phyloP scores from a whole-genome alignment of 2,797 vertebrate species.

The Alosa sapidissima region DNA sequence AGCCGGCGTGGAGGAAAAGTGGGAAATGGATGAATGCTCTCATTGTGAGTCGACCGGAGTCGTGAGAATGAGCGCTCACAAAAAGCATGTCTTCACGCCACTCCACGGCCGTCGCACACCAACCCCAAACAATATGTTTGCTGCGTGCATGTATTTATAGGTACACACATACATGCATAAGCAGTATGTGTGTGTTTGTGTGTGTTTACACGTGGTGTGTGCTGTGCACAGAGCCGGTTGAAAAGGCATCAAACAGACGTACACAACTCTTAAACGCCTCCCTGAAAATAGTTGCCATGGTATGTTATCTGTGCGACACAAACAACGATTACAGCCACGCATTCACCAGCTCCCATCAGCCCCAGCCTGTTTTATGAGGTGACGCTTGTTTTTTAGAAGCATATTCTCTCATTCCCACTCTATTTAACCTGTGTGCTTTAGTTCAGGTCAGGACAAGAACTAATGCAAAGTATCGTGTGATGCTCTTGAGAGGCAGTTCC shows the following conservation, averaged over 20 bases:
- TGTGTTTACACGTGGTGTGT: background rate
- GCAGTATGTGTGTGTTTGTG: background rate
- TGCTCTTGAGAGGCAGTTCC: background rate
- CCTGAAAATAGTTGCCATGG: background rate
- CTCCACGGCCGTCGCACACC: background rate
- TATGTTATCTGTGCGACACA: background rate
- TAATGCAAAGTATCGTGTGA: background rate
- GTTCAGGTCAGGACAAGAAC: background rate
- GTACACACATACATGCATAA: background rate
- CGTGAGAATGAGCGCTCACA: conserved; percentile 2
- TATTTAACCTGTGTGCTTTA: background rate
- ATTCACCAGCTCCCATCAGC: background rate
- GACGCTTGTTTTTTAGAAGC: background rate
- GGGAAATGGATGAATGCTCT: conserved; percentile 42
- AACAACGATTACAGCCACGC: background rate
- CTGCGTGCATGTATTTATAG: conserved; percentile 6
- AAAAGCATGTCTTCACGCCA: conserved; percentile 9
- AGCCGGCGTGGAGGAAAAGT: conserved; percentile 34
- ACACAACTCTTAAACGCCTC: background rate
- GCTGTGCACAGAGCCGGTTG: background rate
- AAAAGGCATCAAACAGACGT: background rate
- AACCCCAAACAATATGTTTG: conserved; percentile 6
- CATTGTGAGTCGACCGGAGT: conserved; percentile 8
- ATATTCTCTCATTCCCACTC: background rate
- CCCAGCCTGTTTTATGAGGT: background rate